Conservation (phyloP, 2,888 invertebrate genomes). For the Gandaritis pyraliata region DNA sequence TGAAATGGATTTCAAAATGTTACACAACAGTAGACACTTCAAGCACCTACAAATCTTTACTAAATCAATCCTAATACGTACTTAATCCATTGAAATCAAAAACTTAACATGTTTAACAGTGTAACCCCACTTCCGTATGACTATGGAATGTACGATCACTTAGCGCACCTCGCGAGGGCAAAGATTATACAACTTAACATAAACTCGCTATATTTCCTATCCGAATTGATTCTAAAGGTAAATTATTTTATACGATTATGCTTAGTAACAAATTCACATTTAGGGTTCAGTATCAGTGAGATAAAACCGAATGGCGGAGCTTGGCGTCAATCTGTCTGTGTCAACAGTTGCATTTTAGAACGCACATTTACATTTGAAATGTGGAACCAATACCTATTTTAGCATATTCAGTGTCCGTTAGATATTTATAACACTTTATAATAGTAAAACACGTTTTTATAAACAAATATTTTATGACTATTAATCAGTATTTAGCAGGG, state of each 20-base stretch:
- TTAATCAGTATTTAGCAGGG: neutral
- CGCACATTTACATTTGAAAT: slow-evolving; percentile 14
- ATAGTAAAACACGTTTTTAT: neutral
- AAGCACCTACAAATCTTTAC: neutral
- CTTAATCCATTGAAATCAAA: slow-evolving; percentile 27
- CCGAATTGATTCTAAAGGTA: slow-evolving; percentile 50
- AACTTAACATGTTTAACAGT: slow-evolving; percentile 68
- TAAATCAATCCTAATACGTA: slow-evolving; percentile 12
- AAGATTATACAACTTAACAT: slow-evolving; percentile 60
- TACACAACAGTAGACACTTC: neutral
- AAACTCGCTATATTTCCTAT: slow-evolving; percentile 50
- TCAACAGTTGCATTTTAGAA: slow-evolving; percentile 14
- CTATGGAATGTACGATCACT: slow-evolving; percentile 67
- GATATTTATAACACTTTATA: neutral
- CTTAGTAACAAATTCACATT: slow-evolving; percentile 38
- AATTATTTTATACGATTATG: slow-evolving; percentile 50
- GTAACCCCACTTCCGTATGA: slow-evolving; percentile 69
- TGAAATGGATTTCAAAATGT: neutral
- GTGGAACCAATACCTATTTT: slow-evolving; percentile 1
- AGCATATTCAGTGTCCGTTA: slow-evolving; percentile 4
- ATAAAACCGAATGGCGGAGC: neutral
- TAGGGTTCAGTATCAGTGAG: slow-evolving; percentile 21
- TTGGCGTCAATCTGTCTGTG: slow-evolving; percentile 24
- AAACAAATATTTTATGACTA: neutral
- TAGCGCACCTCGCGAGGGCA: slow-evolving; percentile 56